phyloP scores from a whole-genome alignment of 2,888 invertebrate species.

The Tenodera sinensis region DNA sequence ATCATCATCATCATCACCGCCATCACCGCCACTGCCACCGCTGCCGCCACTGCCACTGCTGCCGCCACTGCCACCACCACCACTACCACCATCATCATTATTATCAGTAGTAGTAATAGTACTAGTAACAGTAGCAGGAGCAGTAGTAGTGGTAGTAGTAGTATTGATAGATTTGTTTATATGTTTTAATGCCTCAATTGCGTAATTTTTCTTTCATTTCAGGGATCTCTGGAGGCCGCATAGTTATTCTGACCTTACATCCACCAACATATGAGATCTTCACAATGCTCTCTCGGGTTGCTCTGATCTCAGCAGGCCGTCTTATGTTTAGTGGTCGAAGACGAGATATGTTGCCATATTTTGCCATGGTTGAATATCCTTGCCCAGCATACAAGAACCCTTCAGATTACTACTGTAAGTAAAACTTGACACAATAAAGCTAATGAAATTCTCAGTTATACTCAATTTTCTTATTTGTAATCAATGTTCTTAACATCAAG shows the following conservation, averaged over 20 bases:
- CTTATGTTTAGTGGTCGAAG: constrained; percentile 89
- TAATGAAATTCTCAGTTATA: no score
- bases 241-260: constrained; percentile 86
- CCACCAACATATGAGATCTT: constrained; percentile 95
- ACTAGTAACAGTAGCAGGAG: no score
- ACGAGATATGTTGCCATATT: constrained; percentile 88
- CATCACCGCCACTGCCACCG: no score
- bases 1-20: no score
- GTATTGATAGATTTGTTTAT: no score
- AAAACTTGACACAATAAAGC: not conserved
- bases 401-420: constrained; percentile 90
- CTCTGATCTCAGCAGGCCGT: constrained; percentile 83
- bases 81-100: no score
- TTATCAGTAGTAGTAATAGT: no score
- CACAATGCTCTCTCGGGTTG: constrained; percentile 84
- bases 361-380: constrained; percentile 86
- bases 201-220: constrained; percentile 12
- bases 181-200: not conserved
- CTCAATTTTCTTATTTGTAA: no score
- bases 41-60: no score
- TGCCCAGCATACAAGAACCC: constrained; percentile 96
- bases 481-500: no score
- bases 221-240: constrained; percentile 54
- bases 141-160: no score
- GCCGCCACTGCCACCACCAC: no score